phyloP scores from a whole-genome alignment of 2,113 vertebrate genomes.

The Chloroceryle aenea region DNA sequence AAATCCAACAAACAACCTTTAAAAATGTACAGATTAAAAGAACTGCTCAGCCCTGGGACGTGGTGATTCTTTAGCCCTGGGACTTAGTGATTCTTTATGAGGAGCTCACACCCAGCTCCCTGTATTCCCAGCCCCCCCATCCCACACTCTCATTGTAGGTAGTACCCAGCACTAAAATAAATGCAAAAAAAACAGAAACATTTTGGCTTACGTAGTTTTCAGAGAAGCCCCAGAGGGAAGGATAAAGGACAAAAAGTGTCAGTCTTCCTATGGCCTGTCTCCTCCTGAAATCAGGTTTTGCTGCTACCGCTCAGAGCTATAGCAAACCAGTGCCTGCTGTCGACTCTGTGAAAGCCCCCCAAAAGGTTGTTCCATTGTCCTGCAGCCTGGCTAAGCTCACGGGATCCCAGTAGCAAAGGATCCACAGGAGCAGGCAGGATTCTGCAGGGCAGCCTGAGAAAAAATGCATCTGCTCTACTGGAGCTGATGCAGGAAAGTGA shows the following conservation, averaged over 20 bases:
- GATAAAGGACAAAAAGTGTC: neutral
- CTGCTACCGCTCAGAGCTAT: accelerated
- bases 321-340: neutral
- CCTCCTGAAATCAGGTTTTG: neutral
- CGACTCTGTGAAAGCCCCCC: accelerated
- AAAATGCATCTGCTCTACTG: accelerated
- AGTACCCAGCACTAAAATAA: neutral
- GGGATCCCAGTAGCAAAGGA: accelerated
- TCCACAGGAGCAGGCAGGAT: neutral
- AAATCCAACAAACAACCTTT: neutral
- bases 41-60: neutral
- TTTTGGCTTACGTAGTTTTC: neutral
- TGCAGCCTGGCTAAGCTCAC: accelerated
- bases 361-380: accelerated
- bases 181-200: neutral
- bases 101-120: neutral
- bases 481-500: neutral
- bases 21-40: neutral
- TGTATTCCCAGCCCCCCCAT: neutral
- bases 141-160: neutral
- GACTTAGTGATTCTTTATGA: neutral
- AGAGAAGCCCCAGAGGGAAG: neutral
- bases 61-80: neutral
- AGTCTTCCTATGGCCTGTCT: neutral
- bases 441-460: neutral